Conservation (phyloP, 64 coral and sea anemone species). For the Orbicella faveolata region DNA sequence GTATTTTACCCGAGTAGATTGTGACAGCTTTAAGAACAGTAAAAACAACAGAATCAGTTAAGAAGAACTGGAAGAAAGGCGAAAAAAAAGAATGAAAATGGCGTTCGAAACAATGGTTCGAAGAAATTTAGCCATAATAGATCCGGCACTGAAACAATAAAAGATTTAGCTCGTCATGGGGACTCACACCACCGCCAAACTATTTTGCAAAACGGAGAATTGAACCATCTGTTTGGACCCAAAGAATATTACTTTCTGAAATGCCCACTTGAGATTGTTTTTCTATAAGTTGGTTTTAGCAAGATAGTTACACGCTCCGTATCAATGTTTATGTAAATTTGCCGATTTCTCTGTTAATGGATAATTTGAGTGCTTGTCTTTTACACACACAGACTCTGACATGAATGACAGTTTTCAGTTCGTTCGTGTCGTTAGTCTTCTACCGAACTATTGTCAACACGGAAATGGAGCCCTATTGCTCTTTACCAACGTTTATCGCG, state of each 20-base stretch:
- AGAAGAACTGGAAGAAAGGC: background rate
- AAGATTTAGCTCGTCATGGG: background rate
- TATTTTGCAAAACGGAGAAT: background rate
- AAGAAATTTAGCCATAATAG: background rate
- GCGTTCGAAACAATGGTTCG: background rate
- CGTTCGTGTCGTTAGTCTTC: no score
- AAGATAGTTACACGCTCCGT: background rate
- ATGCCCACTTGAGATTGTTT: background rate
- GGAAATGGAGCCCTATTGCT: background rate
- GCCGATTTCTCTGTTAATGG: background rate
- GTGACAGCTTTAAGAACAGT: slow-evolving; percentile 16
- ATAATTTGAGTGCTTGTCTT: background rate
- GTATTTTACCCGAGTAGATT: background rate
- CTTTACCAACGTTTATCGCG: background rate
- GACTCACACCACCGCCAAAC: background rate
- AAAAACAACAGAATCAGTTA: slow-evolving; percentile 2
- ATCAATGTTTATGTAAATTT: background rate
- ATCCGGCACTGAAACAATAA: background rate
- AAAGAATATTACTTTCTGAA: background rate
- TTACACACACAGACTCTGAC: no score
- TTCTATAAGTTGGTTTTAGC: background rate
- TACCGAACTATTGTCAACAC: background rate
- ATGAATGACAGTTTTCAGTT: no score
- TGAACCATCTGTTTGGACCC: background rate
- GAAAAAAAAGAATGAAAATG: background rate